Evolutionary conservation across 2,888 invertebrate genomes (phyloP).

Genomic region (Ochropleura leucogaster): DNA sequence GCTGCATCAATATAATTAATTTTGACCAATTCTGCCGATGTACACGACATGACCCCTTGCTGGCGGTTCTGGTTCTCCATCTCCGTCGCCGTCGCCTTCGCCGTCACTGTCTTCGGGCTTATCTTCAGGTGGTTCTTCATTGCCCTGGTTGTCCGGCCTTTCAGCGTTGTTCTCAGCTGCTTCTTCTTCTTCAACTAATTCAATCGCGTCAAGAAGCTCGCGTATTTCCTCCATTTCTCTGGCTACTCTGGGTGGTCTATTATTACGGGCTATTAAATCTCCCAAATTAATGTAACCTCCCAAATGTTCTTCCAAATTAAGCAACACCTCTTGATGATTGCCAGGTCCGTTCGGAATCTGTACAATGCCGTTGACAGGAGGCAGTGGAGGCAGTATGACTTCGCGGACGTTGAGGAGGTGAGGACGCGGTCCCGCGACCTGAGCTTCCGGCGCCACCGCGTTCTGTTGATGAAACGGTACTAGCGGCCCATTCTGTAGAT

Average conservation of each 20-base stretch:
- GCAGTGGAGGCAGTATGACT: conserved; percentile 2
- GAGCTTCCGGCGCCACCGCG: background rate
- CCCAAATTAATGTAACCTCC: background rate
- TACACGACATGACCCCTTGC: background rate
- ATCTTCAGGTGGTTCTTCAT: background rate
- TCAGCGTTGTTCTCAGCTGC: background rate
- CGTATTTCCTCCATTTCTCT: conserved; percentile 16
- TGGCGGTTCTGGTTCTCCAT: background rate
- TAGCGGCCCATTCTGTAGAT: too few relatives aligned
- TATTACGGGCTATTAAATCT: background rate
- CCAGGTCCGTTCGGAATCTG: background rate
- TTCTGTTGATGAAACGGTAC: background rate
- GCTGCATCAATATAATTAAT: conserved; percentile 22
- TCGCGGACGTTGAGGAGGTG: background rate
- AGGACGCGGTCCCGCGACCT: background rate
- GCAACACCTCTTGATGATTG: conserved; percentile 1
- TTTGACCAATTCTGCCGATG: background rate
- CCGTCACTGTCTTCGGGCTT: conserved; percentile 19
- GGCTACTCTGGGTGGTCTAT: background rate
- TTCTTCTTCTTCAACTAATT: background rate
- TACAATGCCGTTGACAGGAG: background rate
- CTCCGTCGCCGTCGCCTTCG: background rate
- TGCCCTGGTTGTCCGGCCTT: background rate
- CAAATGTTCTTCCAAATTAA: background rate
- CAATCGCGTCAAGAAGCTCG: conserved; percentile 15